Base-by-base conservation (phyloP, 2,888 invertebrate species). In the Lasius platythorax region DNA sequence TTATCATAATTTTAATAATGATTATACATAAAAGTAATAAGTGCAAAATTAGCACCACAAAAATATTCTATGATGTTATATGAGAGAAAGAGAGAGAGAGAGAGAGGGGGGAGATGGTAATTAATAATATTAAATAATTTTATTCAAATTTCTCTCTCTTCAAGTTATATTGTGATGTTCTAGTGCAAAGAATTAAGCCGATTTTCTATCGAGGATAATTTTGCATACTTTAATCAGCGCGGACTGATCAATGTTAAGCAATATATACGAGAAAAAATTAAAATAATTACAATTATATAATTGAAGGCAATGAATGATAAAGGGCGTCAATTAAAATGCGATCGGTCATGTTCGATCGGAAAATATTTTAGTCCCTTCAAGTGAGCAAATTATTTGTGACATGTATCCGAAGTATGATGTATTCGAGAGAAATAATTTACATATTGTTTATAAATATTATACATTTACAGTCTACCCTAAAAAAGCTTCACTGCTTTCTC, bases 291-390 rank as follows among this genome's bases (percentile, higher is more conserved):
- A 23, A 79, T 3, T 79, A 61, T 61, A 70, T 70, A 72, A 81
- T 72, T 72, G n/a, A 72, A 61, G 40, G 12, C 18, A 61, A 53
- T 58, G 73, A 72, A 81, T 72, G 73, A 58, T 79, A 72, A 72
- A 79, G 79, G 61, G 79, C 46, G 79, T 81, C 79, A 81, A 81
- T 81, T 81, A 79, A 78, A 67, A 79, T 33, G 61, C 61, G 79
- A 79, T 79, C 46, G 46, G 46, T 79, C 72, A 53, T 53, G 6
- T 61, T 61, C 23, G 79, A 79, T 78, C 68, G 56, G 23, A 46
- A 33, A 46, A 63, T 72, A 46, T 72, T n/a, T 79, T 79, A 63
- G 58, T 81, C 67, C 43, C 46, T 73, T 81, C n/a, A 43, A 70
- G 37, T 61, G 11, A 79, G 23, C 23, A 46, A 73, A 72, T 81